Evolutionary conservation across 1,140 invertebrate genomes (phyloP), one percentile per base, ranked within the genome.

Genomic region (Bombus picipes): DNA sequence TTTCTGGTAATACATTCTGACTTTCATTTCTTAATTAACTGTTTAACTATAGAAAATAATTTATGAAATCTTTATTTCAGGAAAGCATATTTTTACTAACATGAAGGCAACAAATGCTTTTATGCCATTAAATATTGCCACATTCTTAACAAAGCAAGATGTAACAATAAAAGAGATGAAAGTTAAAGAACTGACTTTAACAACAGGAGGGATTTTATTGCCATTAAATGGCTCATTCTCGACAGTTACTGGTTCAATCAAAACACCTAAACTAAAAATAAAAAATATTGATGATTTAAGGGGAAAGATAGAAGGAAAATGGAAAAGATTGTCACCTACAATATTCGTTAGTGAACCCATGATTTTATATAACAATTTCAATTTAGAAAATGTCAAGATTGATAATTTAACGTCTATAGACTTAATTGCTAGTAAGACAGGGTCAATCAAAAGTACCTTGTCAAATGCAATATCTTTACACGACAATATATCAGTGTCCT

Each of bases 341-440:
- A 87, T 78, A 53, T 12, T 65, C 73, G 28, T 86, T 81, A 9
- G 25, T 9, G 25, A 81, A 65, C 47, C 79, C 12, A 65, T 87
- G 78, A 57, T 41, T 73, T 5, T 94, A 8, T 12, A 39, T 6
- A 79, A 81, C 8, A 74, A 91, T 86, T 81, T 88, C 15, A 66
- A 32, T 6, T 53, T 94, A 8, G 79, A 82, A 13, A 90, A 93
- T 47, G 88, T 92, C 0, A 91, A 84, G 12, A 84, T 94, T 12
- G 81, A 83, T 5, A 80, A 91, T 34, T 37, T 83, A 8, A 34
- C 32, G 43, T 72, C 85, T 37, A 13, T 75, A n/a, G 89, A 93
- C 68, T 78, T 94, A 1, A 57, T 89, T 22, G 87, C 70, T 3
- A n/a, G 66, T n/a, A 77, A 81, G 12, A 88, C 85, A 68, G 74